Evolutionary conservation across 2,888 invertebrate genomes (phyloP), one percentile per base, ranked within the genome.

Genomic region (Girardia tigrina): DNA sequence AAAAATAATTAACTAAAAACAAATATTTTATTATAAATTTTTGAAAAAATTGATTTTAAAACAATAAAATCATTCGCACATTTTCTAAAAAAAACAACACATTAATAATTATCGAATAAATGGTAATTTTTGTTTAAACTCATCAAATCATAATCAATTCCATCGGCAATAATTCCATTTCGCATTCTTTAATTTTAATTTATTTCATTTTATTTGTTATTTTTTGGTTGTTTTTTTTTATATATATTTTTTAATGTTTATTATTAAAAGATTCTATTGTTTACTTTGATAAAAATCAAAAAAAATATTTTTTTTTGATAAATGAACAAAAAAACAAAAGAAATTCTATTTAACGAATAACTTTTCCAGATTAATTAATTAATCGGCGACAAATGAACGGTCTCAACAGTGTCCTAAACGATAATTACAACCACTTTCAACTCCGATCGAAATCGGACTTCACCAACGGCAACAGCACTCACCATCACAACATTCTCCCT

Each of bases 61-160:
- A n/a, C n/a, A n/a, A n/a, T n/a, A n/a, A n/a, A n/a, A n/a, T n/a
- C n/a, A n/a, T n/a, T n/a, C n/a, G n/a, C n/a, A n/a, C n/a, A n/a
- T n/a, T n/a, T n/a, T n/a, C n/a, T n/a, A n/a, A n/a, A n/a, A n/a
- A n/a, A n/a, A n/a, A n/a, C n/a, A n/a, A n/a, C n/a, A n/a, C n/a
- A n/a, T n/a, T n/a, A n/a, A n/a, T n/a, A n/a, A n/a, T n/a, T n/a
- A n/a, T n/a, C n/a, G n/a, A n/a, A n/a, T n/a, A n/a, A n/a, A n/a
- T n/a, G n/a, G n/a, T n/a, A n/a, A n/a, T n/a, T n/a, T n/a, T 56
- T 56, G 56, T 56, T 56, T 56, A 56, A 56, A n/a, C 23, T 20
- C 23, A 56, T 16, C n/a, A 56, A 56, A 56, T 12, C 56, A 56
- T 8, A 56, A 56, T 56, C 4, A 56, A 56, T 12, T 56, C 23